Evolutionary conservation across 2,797 vertebrate genomes (phyloP).

Genomic region (Ctenopoma multispine): DNA sequence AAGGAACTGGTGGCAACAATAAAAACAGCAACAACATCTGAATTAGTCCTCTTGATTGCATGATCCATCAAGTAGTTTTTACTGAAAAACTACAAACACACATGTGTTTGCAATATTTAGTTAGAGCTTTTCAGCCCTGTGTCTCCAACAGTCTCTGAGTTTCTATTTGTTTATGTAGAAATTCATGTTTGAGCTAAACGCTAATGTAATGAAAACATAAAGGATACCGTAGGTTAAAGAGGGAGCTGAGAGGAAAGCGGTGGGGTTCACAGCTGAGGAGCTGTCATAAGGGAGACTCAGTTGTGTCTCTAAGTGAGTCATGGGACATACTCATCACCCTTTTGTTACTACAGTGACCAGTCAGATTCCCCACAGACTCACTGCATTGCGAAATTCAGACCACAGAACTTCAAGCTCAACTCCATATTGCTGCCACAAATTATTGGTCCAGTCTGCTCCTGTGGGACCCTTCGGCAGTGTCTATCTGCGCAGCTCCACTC

Average conservation of each 20-base stretch:
- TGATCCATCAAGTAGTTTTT: slow-evolving; percentile 64
- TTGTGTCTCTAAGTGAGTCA: neutral
- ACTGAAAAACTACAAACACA: too few relatives aligned
- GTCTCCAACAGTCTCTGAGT: neutral
- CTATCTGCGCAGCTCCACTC: slow-evolving; percentile 48
- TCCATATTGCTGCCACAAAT: slow-evolving; percentile 65
- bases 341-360: slow-evolving; percentile 15
- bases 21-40: slow-evolving; percentile 63
- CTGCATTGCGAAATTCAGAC: neutral
- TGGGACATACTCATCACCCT: slow-evolving; percentile 17
- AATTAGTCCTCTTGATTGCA: slow-evolving; percentile 79
- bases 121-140: slow-evolving; percentile 12
- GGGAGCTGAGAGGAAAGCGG: slow-evolving; percentile 22
- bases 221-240: slow-evolving; percentile 11
- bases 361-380: slow-evolving; percentile 32
- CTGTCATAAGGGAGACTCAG: slow-evolving; percentile 7
- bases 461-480: slow-evolving; percentile 51
- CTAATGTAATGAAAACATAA: slow-evolving; percentile 31
- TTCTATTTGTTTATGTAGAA: slow-evolving; percentile 14
- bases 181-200: slow-evolving; percentile 42
- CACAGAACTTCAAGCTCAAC: slow-evolving; percentile 39
- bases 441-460: slow-evolving; percentile 59
- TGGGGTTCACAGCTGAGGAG: slow-evolving; percentile 3
- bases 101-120: slow-evolving; percentile 23
- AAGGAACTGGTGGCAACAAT: slow-evolving; percentile 45